Evolutionary conservation across 2,888 invertebrate genomes (phyloP).

Genomic region (Brachyptera putata): DNA sequence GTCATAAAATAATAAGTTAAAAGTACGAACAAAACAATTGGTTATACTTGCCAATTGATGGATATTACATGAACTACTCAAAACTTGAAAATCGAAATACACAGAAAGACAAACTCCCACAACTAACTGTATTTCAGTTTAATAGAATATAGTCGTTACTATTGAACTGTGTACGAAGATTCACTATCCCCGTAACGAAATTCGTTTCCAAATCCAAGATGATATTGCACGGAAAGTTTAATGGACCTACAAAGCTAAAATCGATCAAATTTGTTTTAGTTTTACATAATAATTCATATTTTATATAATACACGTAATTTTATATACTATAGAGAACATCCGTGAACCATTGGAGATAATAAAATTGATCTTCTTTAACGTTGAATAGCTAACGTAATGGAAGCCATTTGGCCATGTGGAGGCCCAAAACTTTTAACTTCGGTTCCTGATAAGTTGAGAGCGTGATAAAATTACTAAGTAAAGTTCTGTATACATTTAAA

Average conservation of each 20-base stretch:
- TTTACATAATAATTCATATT: constrained; percentile 12
- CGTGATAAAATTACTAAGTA: constrained; percentile 20
- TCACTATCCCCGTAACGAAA: no score
- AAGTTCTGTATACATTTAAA: constrained; percentile 19
- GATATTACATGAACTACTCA: no score
- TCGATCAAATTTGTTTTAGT: constrained; percentile 9
- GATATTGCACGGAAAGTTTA: background rate
- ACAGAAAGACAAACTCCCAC: no score
- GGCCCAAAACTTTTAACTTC: constrained; percentile 16
- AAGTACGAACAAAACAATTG: no score
- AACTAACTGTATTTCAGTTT: no score
- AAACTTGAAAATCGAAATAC: no score
- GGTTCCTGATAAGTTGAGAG: constrained; percentile 8
- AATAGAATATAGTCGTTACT: no score
- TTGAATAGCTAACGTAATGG: constrained; percentile 18
- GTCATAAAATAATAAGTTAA: no score
- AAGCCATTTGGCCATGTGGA: constrained; percentile 14
- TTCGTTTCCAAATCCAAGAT: background rate
- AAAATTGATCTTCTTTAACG: constrained; percentile 19
- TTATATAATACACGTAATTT: background rate
- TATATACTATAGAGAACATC: background rate
- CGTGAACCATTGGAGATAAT: constrained; percentile 8
- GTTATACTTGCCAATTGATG: no score
- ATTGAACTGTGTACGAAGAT: no score
- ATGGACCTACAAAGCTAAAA: background rate